Base-by-base conservation (phyloP, 2,888 invertebrate genomes). In the Ellobium chinense region DNA sequence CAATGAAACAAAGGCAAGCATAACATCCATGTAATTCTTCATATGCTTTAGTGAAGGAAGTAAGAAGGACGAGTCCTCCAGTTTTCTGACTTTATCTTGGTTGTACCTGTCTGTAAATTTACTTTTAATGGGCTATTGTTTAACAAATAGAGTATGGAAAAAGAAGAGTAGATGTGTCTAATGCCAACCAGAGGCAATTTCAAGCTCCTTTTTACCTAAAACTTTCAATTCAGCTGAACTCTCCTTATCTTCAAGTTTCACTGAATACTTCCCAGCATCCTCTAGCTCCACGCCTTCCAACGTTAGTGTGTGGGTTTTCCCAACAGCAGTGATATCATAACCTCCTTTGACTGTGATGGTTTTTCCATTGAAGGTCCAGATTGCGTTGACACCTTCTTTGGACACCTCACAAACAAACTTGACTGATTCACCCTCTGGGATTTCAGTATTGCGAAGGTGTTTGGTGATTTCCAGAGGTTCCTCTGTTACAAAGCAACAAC, bases 341-440 rank as follows among this genome's bases (percentile, higher is more conserved):
- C 97, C 87, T 82, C 88, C 97, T 96, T 97, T 96, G 63, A 96
- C 96, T 89, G 96, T 96, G 7, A 97, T 94, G 93, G 97, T 97
- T 88, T 96, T 95, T 95, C 88, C 89, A 85, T 91, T 86, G 85
- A 97, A 96, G 94, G 95, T 96, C 98, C 98, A 98, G 91, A 96
- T 96, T 0, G 97, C 97, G 2, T 97, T 93, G 24, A 97, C 97
- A 92, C 98, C 98, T 62, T 98, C 97, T 94, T 98, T 98, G 21
- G 97, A 97, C n/a, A 98, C 94, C 92, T 98, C 98, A 87, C 98
- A 96, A 90, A 97, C 97, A 92, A 99, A 97, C 37, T 95, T 95
- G 0, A 97, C 97, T 87, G 86, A 85, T 39, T 85, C 84, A 68
- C 88, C 87, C 75, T 86, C 87, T 31, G 77, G 82, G 60, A 87